Evolutionary conservation across 2,113 vertebrate genomes (phyloP), one percentile per base, ranked within the genome.

Genomic region (Butorides virescens): DNA sequence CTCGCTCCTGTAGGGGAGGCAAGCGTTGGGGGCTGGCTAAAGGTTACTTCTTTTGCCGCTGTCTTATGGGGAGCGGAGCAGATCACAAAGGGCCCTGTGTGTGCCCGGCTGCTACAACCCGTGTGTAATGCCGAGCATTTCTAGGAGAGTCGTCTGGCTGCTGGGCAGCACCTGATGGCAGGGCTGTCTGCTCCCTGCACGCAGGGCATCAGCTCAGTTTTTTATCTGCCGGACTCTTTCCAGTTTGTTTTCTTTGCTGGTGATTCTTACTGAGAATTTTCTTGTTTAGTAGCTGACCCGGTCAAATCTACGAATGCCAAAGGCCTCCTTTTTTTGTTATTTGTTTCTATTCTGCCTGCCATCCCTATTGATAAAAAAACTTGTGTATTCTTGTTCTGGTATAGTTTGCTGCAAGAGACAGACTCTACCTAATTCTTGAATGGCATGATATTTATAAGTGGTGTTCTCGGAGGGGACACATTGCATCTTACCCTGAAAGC

Each of bases 121-220:
- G 9, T 11, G 7, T 36, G 62, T 39, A 9, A 26, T 4, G 67
- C 25, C 30, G 67, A 52, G 8, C 5, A 2, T 4, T 11, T 23
- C 16, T 50, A 1, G 7, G 8, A 34, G 49, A 9, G n/a, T 59
- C 4, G 16, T 34, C 42, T 3, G 7, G 37, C 75, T 22, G 56
- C 79, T 15, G 29, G 30, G 42, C 39, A 61, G 49, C 13, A 3
- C 16, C 42, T 23, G 34, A 10, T 11, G 2, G 5, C 9, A 7
- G 10, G 21, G 14, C 53, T 62, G 9, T 3, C 39, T 15, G 36
- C 26, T 34, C 19, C 18, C 29, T 27, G 39, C 37, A 5, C 4
- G 0, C 0, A 7, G 36, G 59, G 11, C 5, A 11, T 6, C 63
- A 10, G 2, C 53, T 55, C 26, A 2, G 12, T 2, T 20, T 22